Evolutionary conservation across 2,888 invertebrate genomes (phyloP), one percentile per base, ranked within the genome.

Genomic region (Drosophila paranaensis): DNA sequence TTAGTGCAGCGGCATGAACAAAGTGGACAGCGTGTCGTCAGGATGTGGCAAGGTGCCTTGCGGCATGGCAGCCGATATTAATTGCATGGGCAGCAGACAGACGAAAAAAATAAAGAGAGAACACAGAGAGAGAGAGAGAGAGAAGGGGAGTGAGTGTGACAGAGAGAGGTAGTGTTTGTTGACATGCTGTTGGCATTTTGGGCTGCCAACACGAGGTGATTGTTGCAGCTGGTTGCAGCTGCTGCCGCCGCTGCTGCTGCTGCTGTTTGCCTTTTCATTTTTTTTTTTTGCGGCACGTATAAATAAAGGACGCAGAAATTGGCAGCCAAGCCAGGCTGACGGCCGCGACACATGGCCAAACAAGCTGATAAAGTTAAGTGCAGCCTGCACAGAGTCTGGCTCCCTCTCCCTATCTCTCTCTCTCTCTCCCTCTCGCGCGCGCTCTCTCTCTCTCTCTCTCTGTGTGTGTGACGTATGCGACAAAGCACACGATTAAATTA

Each of bases 401-500:
- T 33, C 20, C 51, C 9, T 20, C 11, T 11, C 3, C 42, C 37
- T 48, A 10, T 37, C 16, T 65, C 54, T 11, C 3, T 42, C 37
- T 48, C 14, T 37, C 16, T 70, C 54, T 60, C 40, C 53, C 54
- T 42, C 54, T 54, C 58, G n/a, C n/a, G n/a, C n/a, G n/a, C n/a
- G n/a, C 16, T 65, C 54, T 11, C 3, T 42, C 37, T 48, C 14
- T 37, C 16, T 70, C 54, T 60, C 40, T 53, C 54, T 42, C 54
- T 54, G 56, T 60, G 35, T 74, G 81, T 72, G 74, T 71, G 71
- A 63, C 61, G 73, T 67, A 77, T 77, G 82, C 77, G 83, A 84
- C 88, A 82, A 88, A 88, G 88, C 88, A 85, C 86, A 89, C 85
- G 89, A 86, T 86, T 89, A 86, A 86, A 86, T 86, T 86, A 86